Base-by-base conservation (phyloP, 2,113 vertebrate species). In the Suricata suricatta region DNA sequence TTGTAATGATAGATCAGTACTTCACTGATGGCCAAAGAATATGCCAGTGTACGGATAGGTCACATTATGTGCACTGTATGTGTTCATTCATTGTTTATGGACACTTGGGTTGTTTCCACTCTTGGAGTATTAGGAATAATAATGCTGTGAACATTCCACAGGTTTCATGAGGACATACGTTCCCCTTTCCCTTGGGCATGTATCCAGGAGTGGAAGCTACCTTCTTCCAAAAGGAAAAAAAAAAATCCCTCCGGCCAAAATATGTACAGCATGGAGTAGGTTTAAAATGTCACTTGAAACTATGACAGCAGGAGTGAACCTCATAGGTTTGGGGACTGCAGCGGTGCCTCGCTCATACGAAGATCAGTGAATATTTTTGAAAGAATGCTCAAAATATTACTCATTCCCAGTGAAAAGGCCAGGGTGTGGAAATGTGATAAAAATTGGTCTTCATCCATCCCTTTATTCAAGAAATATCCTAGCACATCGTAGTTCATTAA, bases 201-300 rank as follows among this genome's bases (percentile, higher is more conserved):
- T 21, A 44, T 41, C 33, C 82, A 52, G 17, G 33, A 82, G 68
- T 33, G 17, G 44, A 82, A 77, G 74, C 38, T 89, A 25, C 52
- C 82, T 92, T 82, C 38, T 76, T 88, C 66, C 44, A 84, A 87
- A 86, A 86, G 38, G 71, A 16, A 72, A 81, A 95, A 79, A n/a
- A 81, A 29, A 38, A 64, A 74, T 10, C 11, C 64, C 69, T 57
- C 38, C 47, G 7, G 52, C 41, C 29, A 84, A 92, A 83, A 52
- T 35, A 15, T 16, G 16, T 19, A 2, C 4, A 10, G 47, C 1
- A 1, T 33, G 33, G 84, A 41, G 64, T 21, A 74, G 63, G 10
- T 88, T 94, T 92, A 17, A 94, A 68, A 41, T 33, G 76, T 47
- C 90, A 7, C 1, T 29, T 33, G 25, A 29, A 35, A 72, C 33